Percentiles rank a stretch among this genome's conserved stretches.
Conservation (phyloP, 2,113 vertebrate genomes). For the Phylloscopus trochiloides region DNA sequence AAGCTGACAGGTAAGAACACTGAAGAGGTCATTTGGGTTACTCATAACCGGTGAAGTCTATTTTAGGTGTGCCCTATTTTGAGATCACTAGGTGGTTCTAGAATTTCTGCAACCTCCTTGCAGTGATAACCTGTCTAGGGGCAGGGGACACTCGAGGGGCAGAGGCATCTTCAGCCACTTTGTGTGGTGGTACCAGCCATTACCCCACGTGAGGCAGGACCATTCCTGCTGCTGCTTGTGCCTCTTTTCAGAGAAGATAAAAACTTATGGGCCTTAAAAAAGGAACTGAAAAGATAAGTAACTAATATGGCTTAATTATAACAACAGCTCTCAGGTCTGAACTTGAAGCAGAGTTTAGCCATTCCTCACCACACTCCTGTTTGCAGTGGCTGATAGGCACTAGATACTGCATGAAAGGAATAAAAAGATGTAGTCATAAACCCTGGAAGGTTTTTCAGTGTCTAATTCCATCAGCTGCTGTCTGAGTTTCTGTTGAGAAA, state of each 20-base stretch:
- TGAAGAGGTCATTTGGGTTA: neutral
- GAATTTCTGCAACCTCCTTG: neutral
- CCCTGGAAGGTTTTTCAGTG: neutral
- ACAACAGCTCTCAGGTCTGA: neutral
- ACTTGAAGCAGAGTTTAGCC: neutral
- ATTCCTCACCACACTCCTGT: neutral
- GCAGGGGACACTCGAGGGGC: neutral
- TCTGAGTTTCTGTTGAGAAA: neutral
- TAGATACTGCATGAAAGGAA: neutral
- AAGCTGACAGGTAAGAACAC: neutral
- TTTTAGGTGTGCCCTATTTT: neutral
- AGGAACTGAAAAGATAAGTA: neutral
- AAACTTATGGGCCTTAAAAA: neutral
- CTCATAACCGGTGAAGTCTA: neutral
- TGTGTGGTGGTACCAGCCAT: neutral
- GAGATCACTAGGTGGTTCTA: neutral
- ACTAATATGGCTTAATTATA: neutral
- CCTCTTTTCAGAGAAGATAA: neutral
- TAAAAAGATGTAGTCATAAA: neutral
- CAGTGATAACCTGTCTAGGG: neutral
- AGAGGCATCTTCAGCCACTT: neutral
- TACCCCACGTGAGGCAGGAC: neutral
- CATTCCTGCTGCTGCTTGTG: neutral
- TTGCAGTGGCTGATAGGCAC: neutral
- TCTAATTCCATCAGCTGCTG: neutral